Evolutionary conservation across 2,888 invertebrate genomes (phyloP).

Genomic region (Tenthredo amoena): DNA sequence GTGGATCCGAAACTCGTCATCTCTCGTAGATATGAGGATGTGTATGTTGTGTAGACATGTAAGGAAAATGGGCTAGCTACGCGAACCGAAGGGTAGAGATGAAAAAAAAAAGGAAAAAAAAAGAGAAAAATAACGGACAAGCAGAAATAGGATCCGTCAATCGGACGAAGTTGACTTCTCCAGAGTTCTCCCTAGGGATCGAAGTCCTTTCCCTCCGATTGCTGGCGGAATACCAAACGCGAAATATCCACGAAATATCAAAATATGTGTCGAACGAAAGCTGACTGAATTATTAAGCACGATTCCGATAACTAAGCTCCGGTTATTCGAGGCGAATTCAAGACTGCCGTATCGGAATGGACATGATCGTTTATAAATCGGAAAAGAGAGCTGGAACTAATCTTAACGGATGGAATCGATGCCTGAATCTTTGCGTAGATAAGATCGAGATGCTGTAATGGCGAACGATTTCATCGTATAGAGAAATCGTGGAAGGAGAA

Average conservation of each 20-base stretch:
- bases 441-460: not conserved
- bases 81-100: not conserved
- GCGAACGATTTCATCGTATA: not conserved
- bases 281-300: conserved; percentile 32
- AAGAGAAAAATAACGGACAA: conserved; percentile 73
- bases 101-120: not conserved
- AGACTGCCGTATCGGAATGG: not conserved
- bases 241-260: conserved; percentile 40
- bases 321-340: not conserved
- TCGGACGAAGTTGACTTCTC: conserved; percentile 78
- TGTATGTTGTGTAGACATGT: not conserved
- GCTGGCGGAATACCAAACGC: conserved; percentile 39
- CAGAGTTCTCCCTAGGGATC: conserved; percentile 40
- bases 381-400: not conserved
- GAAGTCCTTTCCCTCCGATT: conserved; percentile 27
- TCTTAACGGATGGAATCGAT: not conserved
- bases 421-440: not conserved
- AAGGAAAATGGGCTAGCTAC: not conserved
- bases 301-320: not conserved
- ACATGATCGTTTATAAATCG: not conserved
- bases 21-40: not conserved
- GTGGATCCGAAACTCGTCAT: not conserved
- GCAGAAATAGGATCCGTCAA: conserved; percentile 75
- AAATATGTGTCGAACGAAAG: conserved; percentile 32
- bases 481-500: not conserved